Evolutionary conservation across 2,888 invertebrate species (phyloP).

Genomic region (Ephialtes manifestator): DNA sequence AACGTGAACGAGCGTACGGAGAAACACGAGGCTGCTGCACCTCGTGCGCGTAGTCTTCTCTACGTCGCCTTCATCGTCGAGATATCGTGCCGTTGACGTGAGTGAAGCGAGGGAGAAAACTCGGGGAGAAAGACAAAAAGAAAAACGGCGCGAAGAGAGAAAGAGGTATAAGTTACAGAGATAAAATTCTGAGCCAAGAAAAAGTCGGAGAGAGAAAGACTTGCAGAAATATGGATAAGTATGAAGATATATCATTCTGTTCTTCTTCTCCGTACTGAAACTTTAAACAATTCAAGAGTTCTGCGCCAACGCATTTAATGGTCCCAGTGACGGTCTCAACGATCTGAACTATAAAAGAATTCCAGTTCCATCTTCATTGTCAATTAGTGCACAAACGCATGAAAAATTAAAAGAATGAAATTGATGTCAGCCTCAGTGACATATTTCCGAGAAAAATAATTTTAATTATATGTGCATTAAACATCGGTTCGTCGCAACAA

Average conservation of each 20-base stretch:
- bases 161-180: constrained; percentile 32
- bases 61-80: constrained; percentile 59
- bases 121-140: constrained; percentile 39
- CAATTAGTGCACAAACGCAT: constrained; percentile 9
- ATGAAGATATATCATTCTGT: constrained; percentile 44
- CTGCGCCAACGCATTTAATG: constrained; percentile 26
- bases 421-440: not conserved
- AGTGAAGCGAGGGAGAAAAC: constrained; percentile 65
- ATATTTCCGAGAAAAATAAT: not conserved
- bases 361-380: not conserved
- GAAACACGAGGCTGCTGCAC: constrained; percentile 44
- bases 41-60: constrained; percentile 45
- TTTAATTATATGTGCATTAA: not conserved
- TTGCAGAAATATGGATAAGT: constrained; percentile 66
- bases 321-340: constrained; percentile 17
- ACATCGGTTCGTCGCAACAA: too few relatives aligned
- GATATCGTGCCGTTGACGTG: constrained; percentile 69
- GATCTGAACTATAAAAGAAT: not conserved
- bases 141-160: constrained; percentile 39
- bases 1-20: constrained; percentile 53
- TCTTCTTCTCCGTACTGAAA: constrained; percentile 27
- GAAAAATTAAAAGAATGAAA: not conserved
- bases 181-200: constrained; percentile 63
- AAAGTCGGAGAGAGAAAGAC: constrained; percentile 50
- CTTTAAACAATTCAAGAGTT: constrained; percentile 55